Evolutionary conservation across 2,888 invertebrate species (phyloP), one percentile per base, ranked within the genome.

Genomic region (Metacarcinus magister): DNA sequence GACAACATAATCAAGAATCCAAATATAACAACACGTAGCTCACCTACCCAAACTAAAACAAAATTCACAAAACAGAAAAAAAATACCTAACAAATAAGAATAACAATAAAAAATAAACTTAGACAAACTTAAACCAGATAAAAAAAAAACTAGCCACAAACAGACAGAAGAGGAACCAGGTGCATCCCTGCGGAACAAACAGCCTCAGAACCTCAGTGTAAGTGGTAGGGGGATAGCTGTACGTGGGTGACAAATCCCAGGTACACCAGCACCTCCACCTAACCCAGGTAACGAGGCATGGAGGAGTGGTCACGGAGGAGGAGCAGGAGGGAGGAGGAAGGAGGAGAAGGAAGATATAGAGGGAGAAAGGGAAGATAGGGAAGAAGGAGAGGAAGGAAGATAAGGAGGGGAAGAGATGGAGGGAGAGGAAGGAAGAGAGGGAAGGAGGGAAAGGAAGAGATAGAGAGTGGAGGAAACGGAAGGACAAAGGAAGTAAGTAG

Each of bases 291-390:
- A 92, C 46, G 48, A 92, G 54, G 92, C 32, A 54, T 48, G 32
- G 23, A 92, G 19, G 8, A 82, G 82, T 82, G 82, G 82, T 82
- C 82, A 82, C 82, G 82, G 93, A 43, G 67, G 5, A 43, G 39
- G 67, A 43, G 67, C 46, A 19, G 2, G 44, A 46, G 54, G 54
- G 54, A 48, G 92, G 28, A 32, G 32, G 46, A 8, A 32, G 16
- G 60, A 13, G 92, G n/a, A 93, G 60, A 75, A 32, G 93, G 93
- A 60, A 16, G 46, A 39, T n/a, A n/a, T 5, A 44, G 92, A 92
- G 92, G n/a, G 48, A 39, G 92, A 92, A 60, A 48, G 60, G 7
- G 92, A 54, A 13, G 92, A 92, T 13, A 48, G 60, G 32, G 92
- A 28, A 60, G 32, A 28, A n/a, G 10, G n/a, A n/a, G 60, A 92